Evolutionary conservation across 1,140 invertebrate species (phyloP), one percentile per base, ranked within the genome.

Genomic region (Metopolophium dirhodum): DNA sequence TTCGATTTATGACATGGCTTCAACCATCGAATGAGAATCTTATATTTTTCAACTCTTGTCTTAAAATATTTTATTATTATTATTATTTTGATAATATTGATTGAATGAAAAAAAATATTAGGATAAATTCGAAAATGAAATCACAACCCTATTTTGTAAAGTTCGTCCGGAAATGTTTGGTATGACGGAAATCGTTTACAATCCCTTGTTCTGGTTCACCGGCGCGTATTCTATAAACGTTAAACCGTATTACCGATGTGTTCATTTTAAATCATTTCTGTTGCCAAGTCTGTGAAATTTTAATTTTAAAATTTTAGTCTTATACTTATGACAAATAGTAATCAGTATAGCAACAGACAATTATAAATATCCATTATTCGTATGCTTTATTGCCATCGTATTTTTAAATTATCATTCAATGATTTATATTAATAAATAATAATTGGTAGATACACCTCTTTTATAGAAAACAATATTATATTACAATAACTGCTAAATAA

Each of bases 241-340:
- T 88, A 88, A 30, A 49, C 45, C 47, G 86, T 49, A 88, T 49
- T 88, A 88, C 30, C 30, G 30, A 88, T 49, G n/a, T 88, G 45
- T 88, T 88, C 47, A n/a, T 88, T 88, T 88, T 88, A 88, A 88
- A 51, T n/a, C 47, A 30, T 88, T 88, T 88, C 7, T 26, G 47
- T 88, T 88, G 86, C 86, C 47, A 88, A 88, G 47, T 51, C 86
- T 49, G 86, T 26, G 11, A 51, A n/a, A 88, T 87, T 49, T 87
- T n/a, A 41, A 87, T 87, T 49, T 51, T 51, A 18, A 86, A 87
- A 47, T 47, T n/a, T 35, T 88, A 45, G 14, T 88, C 86, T 88
- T 49, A 45, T 45, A 3, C 18, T 88, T 88, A 30, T 88, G 30
- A 35, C 11, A 49, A 88, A 88, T n/a, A 47, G 30, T 47, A 20